Base-by-base conservation (phyloP, 2,797 vertebrate species). In the Pseudochromis fuscus region DNA sequence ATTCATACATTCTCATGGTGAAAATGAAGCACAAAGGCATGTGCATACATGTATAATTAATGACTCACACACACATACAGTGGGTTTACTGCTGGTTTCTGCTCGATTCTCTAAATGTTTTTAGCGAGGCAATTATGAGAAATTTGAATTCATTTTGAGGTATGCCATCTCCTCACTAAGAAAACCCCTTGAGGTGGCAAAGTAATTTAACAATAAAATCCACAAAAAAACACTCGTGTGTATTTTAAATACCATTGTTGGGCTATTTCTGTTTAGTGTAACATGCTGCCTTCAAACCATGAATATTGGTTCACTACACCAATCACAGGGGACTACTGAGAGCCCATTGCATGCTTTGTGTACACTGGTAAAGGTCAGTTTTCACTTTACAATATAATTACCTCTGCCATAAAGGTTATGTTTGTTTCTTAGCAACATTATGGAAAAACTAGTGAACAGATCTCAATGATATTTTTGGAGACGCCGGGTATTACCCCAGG, bases 91-190 rank as follows among this genome's bases (percentile, higher is more conserved):
- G 10, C 50, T 13, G 16, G 21, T 16, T 27, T 18, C 11, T 42
- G 18, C 19, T 42, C n/a, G 10, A 42, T 2, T 19, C 23, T 24
- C 13, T 16, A 23, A 27, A 7, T 49, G 46, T 7, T 60, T 77
- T 72, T 74, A 71, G 78, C 27, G 27, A 48, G 46, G 64, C 64
- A 44, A 30, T 66, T 66, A 7, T 16, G 9, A 21, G 21, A 19
- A 5, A 46, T 21, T 53, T 53, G 77, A 55, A 73, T 70, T 38
- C 5, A 59, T 74, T 74, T 62, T 35, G 0, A 67, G 24, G 53
- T 3, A 13, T 62, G 60, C 33, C 48, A 3, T 74, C 35, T 49
- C 53, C 40, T 80, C 37, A 19, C 16, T 44, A 42, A 10, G 6
- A 58, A 50, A 13, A 24, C 13, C 53, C 28, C 19, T 6, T 1